A percentile compares a stretch with the other conserved stretches of the same genome.
phyloP scores from a whole-genome alignment of 1,140 invertebrate genomes.

The Charaxes varanes region DNA sequence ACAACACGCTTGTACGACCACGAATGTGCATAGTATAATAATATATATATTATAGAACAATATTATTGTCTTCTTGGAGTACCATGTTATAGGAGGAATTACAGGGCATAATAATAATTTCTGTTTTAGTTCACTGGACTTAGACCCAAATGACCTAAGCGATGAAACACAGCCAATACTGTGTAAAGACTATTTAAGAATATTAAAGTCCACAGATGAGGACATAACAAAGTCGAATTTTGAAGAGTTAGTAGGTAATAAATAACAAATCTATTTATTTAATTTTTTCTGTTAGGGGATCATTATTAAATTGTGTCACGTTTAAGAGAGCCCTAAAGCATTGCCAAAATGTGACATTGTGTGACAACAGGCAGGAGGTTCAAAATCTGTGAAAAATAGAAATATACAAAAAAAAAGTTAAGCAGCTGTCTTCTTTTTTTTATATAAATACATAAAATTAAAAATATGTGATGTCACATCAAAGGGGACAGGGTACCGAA shows the following conservation, averaged over 20 bases:
- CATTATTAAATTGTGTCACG: no score
- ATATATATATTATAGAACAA: no score
- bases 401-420: no score
- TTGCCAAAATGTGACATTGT: no score
- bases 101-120: not conserved
- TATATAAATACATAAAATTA: no score
- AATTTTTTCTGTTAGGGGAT: no score
- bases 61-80: no score
- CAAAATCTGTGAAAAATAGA: not conserved
- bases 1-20: no score
- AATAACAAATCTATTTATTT: not conserved
- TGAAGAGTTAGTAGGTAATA: conserved; percentile 22
- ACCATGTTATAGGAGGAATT: not conserved
- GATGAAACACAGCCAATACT: conserved; percentile 32
- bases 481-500: no score
- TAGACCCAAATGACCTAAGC: conserved; percentile 33
- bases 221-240: conserved; percentile 13
- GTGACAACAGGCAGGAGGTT: not conserved
- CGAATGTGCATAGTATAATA: no score
- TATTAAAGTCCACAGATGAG: conserved; percentile 9
- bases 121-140: conserved; percentile 39
- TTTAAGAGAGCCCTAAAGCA: not conserved
- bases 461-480: no score
- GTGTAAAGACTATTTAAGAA: conserved; percentile 43
- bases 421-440: no score